Evolutionary conservation across 2,888 invertebrate genomes (phyloP), one percentile per base, ranked within the genome.

Genomic region (Rhimphoctona megacephalus): DNA sequence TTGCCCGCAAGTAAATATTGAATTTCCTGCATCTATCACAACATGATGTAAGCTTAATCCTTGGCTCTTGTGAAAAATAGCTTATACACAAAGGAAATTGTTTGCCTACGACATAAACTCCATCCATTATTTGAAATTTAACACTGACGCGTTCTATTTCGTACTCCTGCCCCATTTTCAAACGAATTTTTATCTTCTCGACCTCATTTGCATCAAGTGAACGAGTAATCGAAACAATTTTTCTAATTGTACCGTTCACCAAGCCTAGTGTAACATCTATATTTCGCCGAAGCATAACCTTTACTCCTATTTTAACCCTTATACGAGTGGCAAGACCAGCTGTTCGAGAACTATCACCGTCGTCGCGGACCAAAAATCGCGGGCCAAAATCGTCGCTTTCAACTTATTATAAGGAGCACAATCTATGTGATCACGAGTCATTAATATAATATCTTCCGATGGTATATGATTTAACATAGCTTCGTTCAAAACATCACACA

Each of bases 181-280:
- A 80, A n/a, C 80, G n/a, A 54, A 89, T 85, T 64, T 54, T 81
- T 17, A 89, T 64, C 64, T 91, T 92, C 0, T 89, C 88, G 52
- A 92, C 81, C 19, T 90, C 90, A 64, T 88, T 25, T 11, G 86
- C 88, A 39, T 91, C 89, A 82, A 91, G 90, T 77, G 91, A 90
- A 69, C 88, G 89, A 22, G 74, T 36, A 36, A 36, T 36, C 36
- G 36, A 36, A 36, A 36, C 7, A 36, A 36, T 36, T 36, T 36
- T 36, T 5, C 36, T 7, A 7, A 36, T 36, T 36, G 36, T 36
- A 36, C 36, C 36, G 36, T 36, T 36, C 3, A 36, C 36, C 36
- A 36, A 36, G 7, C 36, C 36, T 36, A 36, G 3, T 36, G 36
- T 36, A 36, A 36, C 36, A 36, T 36, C 36, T 5, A 36, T 36